Evolutionary conservation across 2,113 vertebrate species (phyloP).

Genomic region (Bos indicus): DNA sequence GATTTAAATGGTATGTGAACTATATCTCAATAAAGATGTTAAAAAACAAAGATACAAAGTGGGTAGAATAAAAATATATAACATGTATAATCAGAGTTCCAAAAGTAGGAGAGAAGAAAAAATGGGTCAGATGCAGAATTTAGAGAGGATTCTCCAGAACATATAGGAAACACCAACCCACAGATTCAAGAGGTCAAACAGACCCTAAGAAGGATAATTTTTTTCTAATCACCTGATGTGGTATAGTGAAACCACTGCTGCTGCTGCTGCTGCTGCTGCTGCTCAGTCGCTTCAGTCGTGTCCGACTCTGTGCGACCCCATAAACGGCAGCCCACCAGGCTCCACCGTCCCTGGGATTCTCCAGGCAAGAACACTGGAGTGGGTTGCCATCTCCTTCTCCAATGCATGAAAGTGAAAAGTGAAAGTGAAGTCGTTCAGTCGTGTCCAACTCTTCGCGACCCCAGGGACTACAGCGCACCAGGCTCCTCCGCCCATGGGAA

Average conservation of each 20-base stretch:
- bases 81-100: not conserved
- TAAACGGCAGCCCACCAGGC: no score
- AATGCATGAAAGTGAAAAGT: no score
- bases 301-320: no score
- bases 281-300: no score
- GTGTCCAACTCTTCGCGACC: no score
- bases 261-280: no score
- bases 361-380: no score
- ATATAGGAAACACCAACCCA: not conserved
- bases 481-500: no score
- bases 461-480: no score
- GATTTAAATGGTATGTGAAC: not conserved
- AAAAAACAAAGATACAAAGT: not conserved
- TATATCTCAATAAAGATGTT: not conserved
- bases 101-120: not conserved
- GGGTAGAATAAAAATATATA: not conserved
- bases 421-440: no score
- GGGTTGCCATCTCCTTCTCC: no score
- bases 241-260: not conserved
- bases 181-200: not conserved
- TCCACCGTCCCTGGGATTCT: no score
- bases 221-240: not conserved
- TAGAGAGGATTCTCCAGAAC: not conserved
- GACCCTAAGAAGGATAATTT: not conserved
- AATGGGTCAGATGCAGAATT: not conserved